Evolutionary conservation across 2,797 vertebrate species (phyloP).

Genomic region (Centroberyx gerrardi): DNA sequence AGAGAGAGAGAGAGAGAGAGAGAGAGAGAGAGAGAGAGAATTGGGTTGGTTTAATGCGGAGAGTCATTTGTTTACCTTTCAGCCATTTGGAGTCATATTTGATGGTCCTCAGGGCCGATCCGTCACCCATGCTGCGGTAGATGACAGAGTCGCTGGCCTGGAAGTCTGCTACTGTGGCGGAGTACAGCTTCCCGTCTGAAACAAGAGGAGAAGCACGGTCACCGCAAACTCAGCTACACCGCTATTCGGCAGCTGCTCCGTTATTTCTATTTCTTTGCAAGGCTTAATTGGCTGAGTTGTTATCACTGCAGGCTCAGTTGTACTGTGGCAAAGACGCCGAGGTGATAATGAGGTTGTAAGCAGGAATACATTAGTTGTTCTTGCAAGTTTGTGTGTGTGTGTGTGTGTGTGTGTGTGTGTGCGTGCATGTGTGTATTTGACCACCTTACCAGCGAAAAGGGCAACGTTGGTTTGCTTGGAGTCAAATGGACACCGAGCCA

Average conservation of each 20-base stretch:
- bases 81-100: conserved; percentile 99
- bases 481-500: conserved; percentile 99
- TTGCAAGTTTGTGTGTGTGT: conserved; percentile 36
- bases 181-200: conserved; percentile 97
- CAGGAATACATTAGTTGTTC: conserved; percentile 66
- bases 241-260: conserved; percentile 27
- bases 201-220: conserved; percentile 35
- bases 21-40: conserved; percentile 28
- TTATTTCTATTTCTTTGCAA: conserved; percentile 52
- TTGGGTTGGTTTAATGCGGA: neutral
- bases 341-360: conserved; percentile 76
- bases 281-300: conserved; percentile 72
- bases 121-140: conserved; percentile 99
- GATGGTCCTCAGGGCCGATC: conserved; percentile 97
- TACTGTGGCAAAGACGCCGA: conserved; percentile 65
- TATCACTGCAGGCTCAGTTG: conserved; percentile 70
- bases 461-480: conserved; percentile 99
- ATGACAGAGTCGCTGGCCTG: conserved; percentile 98
- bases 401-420: conserved; percentile 18
- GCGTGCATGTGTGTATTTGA: conserved; percentile 52
- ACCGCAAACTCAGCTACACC: conserved; percentile 34
- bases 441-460: conserved; percentile 95
- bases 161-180: conserved; percentile 98
- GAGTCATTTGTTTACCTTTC: conserved; percentile 89
- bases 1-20: conserved; percentile 11